Percentiles rank a stretch among this genome's conserved stretches.
phyloP scores from a whole-genome alignment of 1,140 invertebrate species.

The Drosophila kurseongensis region DNA sequence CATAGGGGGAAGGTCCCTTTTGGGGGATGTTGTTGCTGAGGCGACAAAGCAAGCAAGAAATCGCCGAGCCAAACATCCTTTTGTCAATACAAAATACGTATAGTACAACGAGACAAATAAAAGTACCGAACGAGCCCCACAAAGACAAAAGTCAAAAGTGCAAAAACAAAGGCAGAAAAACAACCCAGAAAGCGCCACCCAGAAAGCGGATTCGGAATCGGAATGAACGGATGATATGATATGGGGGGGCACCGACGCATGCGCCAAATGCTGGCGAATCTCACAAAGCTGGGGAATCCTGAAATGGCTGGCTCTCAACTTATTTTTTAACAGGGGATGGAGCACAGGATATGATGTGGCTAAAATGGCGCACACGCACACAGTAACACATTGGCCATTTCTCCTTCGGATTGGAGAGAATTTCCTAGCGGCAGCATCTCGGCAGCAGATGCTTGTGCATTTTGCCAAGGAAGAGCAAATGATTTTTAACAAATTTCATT shows the following conservation, averaged over 20 bases:
- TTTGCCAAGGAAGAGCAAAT: conserved; percentile 62
- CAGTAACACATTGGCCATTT: conserved; percentile 37
- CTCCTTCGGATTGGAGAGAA: conserved; percentile 78
- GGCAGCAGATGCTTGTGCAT: conserved; percentile 43
- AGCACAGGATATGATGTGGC: conserved; percentile 34
- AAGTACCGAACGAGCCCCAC: conserved; percentile 39
- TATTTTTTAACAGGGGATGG: conserved; percentile 19
- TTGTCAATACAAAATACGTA: conserved; percentile 80
- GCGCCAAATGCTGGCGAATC: conserved; percentile 35
- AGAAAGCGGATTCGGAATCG: conserved; percentile 14
- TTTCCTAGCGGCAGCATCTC: conserved; percentile 54
- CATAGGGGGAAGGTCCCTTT: conserved; percentile 48
- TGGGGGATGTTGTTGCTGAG: conserved; percentile 54
- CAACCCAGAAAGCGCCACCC: conserved; percentile 40
- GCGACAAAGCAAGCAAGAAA: conserved; percentile 71
- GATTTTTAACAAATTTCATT: conserved; percentile 84
- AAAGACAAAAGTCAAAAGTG: conserved; percentile 81
- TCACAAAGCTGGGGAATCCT: no score
- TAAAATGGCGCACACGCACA: conserved; percentile 48
- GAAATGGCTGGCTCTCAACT: conserved; percentile 44
- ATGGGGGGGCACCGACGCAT: conserved; percentile 33
- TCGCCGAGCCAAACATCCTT: conserved; percentile 80
- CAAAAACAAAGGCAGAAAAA: conserved; percentile 50
- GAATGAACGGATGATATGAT: neutral
- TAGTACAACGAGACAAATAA: conserved; percentile 61